phyloP scores from a whole-genome alignment of 2,113 vertebrate genomes.

The Otocyon megalotis region DNA sequence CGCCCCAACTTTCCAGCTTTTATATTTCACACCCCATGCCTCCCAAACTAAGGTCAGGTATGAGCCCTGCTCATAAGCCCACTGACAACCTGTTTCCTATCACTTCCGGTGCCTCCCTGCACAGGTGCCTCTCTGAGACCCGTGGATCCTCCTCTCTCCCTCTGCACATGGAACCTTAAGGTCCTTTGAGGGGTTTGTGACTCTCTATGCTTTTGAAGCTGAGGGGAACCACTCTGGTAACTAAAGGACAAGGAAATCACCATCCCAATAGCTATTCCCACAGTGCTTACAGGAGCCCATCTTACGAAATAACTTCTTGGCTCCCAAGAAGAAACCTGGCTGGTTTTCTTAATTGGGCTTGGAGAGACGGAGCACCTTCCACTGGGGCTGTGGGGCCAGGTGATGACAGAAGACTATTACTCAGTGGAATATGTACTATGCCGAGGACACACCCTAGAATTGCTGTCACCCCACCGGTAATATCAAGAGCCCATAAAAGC shows the following conservation, averaged over 20 bases:
- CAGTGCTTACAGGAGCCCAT: conserved; percentile 62
- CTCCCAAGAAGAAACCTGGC: conserved; percentile 70
- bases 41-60: not conserved
- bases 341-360: conserved; percentile 81
- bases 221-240: not conserved
- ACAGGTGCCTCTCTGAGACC: not conserved
- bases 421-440: conserved; percentile 49
- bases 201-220: conserved; percentile 59
- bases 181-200: conserved; percentile 35
- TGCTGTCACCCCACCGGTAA: conserved; percentile 73
- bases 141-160: not conserved
- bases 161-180: conserved; percentile 1
- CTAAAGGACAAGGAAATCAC: conserved; percentile 62
- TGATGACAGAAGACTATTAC: conserved; percentile 77
- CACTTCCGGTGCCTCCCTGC: not conserved
- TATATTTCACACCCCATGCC: not conserved
- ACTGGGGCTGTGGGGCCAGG: conserved; percentile 66
- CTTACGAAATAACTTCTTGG: conserved; percentile 76
- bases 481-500: conserved; percentile 62
- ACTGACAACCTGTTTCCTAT: not conserved
- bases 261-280: conserved; percentile 80
- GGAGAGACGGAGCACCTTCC: conserved; percentile 59
- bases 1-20: no score
- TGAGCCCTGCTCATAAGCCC: not conserved
- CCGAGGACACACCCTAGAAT: not conserved